phyloP scores from a whole-genome alignment of 2,888 invertebrate genomes.

The Synergus japonicus region DNA sequence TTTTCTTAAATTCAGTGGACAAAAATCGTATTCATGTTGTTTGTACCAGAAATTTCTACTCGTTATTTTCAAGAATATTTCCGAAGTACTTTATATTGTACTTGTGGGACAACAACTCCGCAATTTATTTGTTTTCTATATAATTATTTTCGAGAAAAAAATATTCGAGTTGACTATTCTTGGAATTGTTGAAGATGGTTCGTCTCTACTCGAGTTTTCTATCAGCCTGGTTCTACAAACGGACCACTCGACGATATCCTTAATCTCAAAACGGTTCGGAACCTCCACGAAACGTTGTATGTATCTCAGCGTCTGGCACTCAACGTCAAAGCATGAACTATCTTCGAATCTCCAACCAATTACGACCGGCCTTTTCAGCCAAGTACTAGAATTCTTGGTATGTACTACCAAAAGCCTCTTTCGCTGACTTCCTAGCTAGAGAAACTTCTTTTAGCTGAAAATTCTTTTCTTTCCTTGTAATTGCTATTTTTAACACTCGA shows the following conservation, averaged over 20 bases:
- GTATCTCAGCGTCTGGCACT: conserved; percentile 47
- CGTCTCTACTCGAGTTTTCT: not conserved
- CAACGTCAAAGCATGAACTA: conserved; percentile 59
- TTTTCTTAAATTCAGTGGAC: too few relatives aligned
- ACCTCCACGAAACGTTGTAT: not conserved
- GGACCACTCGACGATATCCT: conserved; percentile 41
- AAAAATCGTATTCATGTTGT: too few relatives aligned
- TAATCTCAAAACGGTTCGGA: conserved; percentile 37
- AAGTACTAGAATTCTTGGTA: conserved; percentile 38
- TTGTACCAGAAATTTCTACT: not conserved
- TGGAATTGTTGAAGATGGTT: conserved; percentile 1
- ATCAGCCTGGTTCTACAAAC: not conserved
- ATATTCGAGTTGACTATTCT: not conserved
- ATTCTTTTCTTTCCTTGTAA: conserved; percentile 23
- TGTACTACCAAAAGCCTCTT: conserved; percentile 19
- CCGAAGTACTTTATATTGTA: not conserved
- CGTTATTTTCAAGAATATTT: not conserved
- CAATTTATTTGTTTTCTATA: not conserved
- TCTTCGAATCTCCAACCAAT: conserved; percentile 63
- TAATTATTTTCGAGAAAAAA: not conserved
- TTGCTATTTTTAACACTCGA: not conserved
- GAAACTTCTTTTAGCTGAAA: conserved; percentile 11
- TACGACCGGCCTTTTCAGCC: conserved; percentile 60
- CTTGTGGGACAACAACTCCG: not conserved
- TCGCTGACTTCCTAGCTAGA: not conserved